Evolutionary conservation across 1,140 invertebrate genomes (phyloP).

Genomic region (Temnothorax longispinosus): DNA sequence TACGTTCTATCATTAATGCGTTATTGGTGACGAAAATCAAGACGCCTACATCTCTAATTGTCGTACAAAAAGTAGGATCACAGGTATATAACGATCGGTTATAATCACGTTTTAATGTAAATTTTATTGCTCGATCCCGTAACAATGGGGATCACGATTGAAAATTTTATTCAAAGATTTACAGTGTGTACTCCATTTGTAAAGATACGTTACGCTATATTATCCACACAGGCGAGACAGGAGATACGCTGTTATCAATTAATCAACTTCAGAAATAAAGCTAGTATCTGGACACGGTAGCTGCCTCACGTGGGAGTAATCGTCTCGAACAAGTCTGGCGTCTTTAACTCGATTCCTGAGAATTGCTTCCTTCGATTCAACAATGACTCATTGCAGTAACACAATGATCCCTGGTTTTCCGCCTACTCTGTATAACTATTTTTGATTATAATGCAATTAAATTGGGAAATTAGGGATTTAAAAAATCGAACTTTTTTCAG

Average conservation of each 20-base stretch:
- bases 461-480: not conserved
- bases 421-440: not conserved
- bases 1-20: not conserved
- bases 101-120: not conserved
- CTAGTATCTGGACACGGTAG: conserved; percentile 72
- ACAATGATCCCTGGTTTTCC: not conserved
- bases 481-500: not conserved
- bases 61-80: not conserved
- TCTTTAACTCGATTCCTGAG: conserved; percentile 60
- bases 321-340: conserved; percentile 67
- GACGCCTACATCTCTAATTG: not conserved
- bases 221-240: not conserved
- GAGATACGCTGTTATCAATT: conserved; percentile 71
- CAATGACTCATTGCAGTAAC: conserved; percentile 42
- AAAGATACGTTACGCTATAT: not conserved
- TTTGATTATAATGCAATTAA: not conserved
- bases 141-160: not conserved
- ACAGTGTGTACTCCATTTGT: not conserved
- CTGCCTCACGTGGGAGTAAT: conserved; percentile 76
- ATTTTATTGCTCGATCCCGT: not conserved
- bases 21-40: conserved; percentile 27
- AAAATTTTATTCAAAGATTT: conserved; percentile 7
- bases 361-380: conserved; percentile 24
- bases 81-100: not conserved
- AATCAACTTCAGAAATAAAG: conserved; percentile 70